Conservation (phyloP, 2,113 vertebrate species). For the Vulpes lagopus region DNA sequence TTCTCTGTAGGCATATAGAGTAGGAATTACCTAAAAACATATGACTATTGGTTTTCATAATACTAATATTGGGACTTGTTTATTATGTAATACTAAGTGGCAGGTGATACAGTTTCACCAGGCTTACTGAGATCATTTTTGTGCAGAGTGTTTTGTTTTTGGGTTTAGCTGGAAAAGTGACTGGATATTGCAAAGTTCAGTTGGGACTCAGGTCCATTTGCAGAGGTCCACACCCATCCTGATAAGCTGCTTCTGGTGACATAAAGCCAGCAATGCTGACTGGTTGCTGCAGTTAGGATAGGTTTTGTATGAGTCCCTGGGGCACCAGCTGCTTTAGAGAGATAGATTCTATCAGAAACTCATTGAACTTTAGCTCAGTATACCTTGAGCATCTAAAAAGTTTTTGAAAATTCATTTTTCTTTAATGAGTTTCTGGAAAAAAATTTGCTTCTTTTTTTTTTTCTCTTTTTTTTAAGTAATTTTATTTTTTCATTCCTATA, state of each 20-base stretch:
- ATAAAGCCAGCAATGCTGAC: background rate
- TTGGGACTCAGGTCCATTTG: background rate
- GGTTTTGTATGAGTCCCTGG: background rate
- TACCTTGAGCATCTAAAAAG: background rate
- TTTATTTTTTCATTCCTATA: constrained; percentile 42
- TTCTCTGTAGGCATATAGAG: constrained; percentile 37
- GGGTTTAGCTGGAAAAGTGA: constrained; percentile 5
- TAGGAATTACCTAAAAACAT: background rate
- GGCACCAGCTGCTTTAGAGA: background rate
- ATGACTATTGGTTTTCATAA: background rate
- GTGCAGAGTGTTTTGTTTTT: background rate
- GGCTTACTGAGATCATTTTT: constrained; percentile 17
- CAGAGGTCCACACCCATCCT: background rate
- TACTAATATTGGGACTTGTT: background rate
- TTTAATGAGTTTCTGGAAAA: constrained; percentile 43
- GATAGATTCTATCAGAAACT: background rate
- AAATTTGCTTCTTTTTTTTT: background rate
- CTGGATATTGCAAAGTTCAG: background rate
- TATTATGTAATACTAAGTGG: background rate
- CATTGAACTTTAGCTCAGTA: background rate
- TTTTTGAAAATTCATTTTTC: background rate
- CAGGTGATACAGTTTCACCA: background rate
- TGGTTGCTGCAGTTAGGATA: background rate
- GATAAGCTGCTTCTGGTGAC: background rate
- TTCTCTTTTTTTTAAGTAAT: background rate